These are phyloP conservation scores for Bradypus variegatus DNA, from an alignment of 2,797 vertebrate species.

Conservation along the genomic window DNA sequence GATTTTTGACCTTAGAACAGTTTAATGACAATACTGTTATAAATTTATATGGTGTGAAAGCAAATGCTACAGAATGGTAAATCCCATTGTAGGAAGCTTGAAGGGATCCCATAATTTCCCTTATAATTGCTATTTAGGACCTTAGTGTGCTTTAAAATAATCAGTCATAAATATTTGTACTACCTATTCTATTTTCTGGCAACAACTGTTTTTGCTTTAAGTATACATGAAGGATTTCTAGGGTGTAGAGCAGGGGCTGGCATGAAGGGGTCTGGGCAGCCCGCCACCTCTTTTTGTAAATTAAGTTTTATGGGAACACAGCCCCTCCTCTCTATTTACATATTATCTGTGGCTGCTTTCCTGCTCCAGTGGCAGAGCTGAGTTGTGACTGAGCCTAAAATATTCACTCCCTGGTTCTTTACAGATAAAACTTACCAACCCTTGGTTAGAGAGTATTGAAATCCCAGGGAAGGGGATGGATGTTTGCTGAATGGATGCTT, in stretches of 20 bases:
- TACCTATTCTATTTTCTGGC: not conserved
- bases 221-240: not conserved
- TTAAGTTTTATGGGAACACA: slow-evolving; percentile 6
- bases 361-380: not conserved
- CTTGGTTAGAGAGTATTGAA: not conserved
- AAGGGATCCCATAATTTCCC: not conserved
- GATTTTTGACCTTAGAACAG: not conserved
- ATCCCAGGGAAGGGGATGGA: not conserved
- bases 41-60: not conserved
- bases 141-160: not conserved
- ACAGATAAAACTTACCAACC: not conserved
- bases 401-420: not conserved
- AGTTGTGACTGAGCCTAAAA: not conserved
- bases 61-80: not conserved
- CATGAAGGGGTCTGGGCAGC: not conserved
- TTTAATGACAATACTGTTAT: not conserved
- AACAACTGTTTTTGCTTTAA: not conserved
- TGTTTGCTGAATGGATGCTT: not conserved
- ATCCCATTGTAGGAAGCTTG: not conserved
- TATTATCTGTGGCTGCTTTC: not conserved
- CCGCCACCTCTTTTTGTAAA: not conserved
- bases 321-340: not conserved
- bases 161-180: not conserved
- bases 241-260: not conserved
- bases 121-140: not conserved